Base-by-base conservation (phyloP, 2,888 invertebrate genomes). In the Sympetrum striolatum region DNA sequence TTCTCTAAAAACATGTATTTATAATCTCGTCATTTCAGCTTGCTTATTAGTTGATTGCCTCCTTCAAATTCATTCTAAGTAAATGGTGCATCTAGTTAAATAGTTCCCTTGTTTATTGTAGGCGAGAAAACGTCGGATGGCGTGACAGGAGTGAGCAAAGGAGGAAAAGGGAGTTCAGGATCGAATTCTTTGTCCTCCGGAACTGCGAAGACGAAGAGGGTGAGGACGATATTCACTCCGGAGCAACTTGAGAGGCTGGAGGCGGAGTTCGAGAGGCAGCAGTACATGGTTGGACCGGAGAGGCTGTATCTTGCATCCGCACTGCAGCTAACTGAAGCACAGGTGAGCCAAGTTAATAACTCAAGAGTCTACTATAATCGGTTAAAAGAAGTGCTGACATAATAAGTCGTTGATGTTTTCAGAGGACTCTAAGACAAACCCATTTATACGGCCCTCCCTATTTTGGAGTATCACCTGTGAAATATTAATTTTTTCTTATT, bases 211-310 rank as follows among this genome's bases (percentile, higher is more conserved):
- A 97, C 97, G 93, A 99, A 99, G 94, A 95, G 99, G 91, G 98
- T 99, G 73, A 95, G 99, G 39, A 99, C 99, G 0, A 99, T 99
- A 92, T 99, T 99, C 95, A 99, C 99, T 0, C 98, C 98, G 0
- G 99, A 99, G 92, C 99, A 99, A 94, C 94, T 99, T 92, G 99
- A 99, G 93, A 95, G 98, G 92, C 94, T 99, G 90, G 99, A 99
- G 93, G 97, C 97, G 0, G 99, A 99, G 94, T 99, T 99, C 93
- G 98, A 98, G 92, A 94, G 98, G 73, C 99, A 99, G 93, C 99
- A 99, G 94, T 99, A 99, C 94, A 99, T 99, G 99, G 99, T 99
- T 18, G 99, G 99, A 0, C 98, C 98, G 0, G 99, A 99, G 94
- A 95, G 99, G 91, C 95, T 98, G 5, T 98, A 98, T 94, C 95